phyloP scores from a whole-genome alignment of 2,113 vertebrate species.

The Chionodraco myersi region DNA sequence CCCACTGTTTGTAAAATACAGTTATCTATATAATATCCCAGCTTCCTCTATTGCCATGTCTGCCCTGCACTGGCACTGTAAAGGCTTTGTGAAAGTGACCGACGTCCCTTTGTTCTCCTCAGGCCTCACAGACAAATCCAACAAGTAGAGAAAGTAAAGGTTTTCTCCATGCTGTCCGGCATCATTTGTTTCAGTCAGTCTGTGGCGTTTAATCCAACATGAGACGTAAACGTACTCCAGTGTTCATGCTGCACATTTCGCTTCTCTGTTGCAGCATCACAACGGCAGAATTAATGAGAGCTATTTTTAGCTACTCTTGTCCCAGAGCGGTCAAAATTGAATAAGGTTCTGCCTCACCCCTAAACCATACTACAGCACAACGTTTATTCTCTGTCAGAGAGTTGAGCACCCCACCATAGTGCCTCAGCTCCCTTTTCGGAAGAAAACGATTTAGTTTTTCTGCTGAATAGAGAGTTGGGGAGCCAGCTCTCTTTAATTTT shows the following conservation, averaged over 20 bases:
- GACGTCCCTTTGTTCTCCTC: conserved; percentile 11
- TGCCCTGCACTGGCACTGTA: background rate
- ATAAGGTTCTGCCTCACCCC: conserved; percentile 67
- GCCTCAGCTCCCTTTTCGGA: conserved; percentile 32
- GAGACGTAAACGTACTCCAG: conserved; percentile 61
- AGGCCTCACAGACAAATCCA: conserved; percentile 26
- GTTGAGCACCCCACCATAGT: conserved; percentile 39
- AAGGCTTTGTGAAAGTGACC: conserved; percentile 23
- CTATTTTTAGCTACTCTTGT: conserved; percentile 74
- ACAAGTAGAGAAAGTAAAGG: conserved; percentile 26
- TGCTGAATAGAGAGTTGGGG: conserved; percentile 29
- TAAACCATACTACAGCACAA: conserved; percentile 65
- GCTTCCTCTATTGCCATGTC: background rate
- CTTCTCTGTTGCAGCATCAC: conserved; percentile 77
- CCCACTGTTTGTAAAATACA: background rate
- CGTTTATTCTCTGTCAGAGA: conserved; percentile 53
- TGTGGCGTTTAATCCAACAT: conserved; percentile 53
- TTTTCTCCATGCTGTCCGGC: conserved; percentile 38
- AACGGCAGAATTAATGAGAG: conserved; percentile 78
- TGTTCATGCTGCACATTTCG: conserved; percentile 67
- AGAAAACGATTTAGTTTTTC: conserved; percentile 57
- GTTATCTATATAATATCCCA: background rate
- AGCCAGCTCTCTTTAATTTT: conserved; percentile 37
- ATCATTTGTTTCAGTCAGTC: conserved; percentile 48
- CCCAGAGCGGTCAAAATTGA: conserved; percentile 75